Conservation (phyloP, 2,888 invertebrate genomes). For the Chrysotoxum bicinctum region DNA sequence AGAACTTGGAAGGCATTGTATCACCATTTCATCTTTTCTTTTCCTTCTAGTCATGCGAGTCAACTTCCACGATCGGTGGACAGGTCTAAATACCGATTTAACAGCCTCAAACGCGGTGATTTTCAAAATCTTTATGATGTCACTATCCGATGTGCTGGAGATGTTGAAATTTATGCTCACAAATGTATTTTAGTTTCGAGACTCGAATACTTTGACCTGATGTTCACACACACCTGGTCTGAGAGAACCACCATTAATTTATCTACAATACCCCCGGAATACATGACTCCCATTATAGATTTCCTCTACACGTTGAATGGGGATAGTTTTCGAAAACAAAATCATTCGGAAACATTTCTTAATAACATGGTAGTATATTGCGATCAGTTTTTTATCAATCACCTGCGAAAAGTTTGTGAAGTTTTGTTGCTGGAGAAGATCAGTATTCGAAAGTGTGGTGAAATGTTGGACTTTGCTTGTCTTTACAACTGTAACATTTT, state of each 20-base stretch:
- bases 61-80: constrained; percentile 72
- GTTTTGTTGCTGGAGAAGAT: constrained; percentile 85
- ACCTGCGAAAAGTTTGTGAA: constrained; percentile 89
- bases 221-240: constrained; percentile 90
- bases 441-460: constrained; percentile 88
- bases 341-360: constrained; percentile 86
- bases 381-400: constrained; percentile 89
- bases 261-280: constrained; percentile 78
- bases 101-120: constrained; percentile 82
- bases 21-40: constrained; percentile 73
- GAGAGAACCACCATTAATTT: constrained; percentile 78
- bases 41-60: constrained; percentile 40
- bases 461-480: constrained; percentile 89
- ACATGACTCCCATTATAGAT: constrained; percentile 86
- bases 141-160: constrained; percentile 83
- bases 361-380: constrained; percentile 90
- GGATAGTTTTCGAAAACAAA: constrained; percentile 84
- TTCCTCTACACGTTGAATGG: constrained; percentile 89
- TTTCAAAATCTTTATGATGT: constrained; percentile 85
- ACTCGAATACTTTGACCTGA: constrained; percentile 92
- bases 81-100: constrained; percentile 76
- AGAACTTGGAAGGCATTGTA: neutral
- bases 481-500: constrained; percentile 89
- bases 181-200: constrained; percentile 91
- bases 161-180: constrained; percentile 85